Base-by-base conservation (phyloP, 2,888 invertebrate species). In the Nomada flava region DNA sequence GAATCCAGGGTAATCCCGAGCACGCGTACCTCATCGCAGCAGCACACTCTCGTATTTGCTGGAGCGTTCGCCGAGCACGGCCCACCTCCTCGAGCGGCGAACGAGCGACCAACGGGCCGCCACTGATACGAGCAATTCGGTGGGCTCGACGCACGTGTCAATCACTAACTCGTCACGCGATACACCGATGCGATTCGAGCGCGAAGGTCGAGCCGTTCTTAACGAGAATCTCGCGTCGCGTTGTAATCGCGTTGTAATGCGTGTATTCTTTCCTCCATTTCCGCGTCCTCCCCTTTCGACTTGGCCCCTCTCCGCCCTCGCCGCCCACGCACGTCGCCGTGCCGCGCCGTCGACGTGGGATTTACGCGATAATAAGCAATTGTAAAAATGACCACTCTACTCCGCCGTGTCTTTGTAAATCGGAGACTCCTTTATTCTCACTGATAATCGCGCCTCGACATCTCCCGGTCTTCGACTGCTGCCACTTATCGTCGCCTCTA, bases 71-170 rank as follows among this genome's bases (percentile, higher is more conserved):
- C 47, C 11, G 47, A 15, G 36, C n/a, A 18, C 36, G 11, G 29
- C 52, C 52, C 47, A 9, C 44, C 70, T 59, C 23, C 53, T 3
- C 20, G 23, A 2, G 11, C 44, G 29, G 26, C 64, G 69, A 65
- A 60, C 60, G 57, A 0, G 11, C 44, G 44, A 36, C 53, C 64
- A 65, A 60, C 60, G 57, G 44, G 23, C 59, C 13, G 2, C 11
- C 80, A 72, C 11, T 67, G 87, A 89, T 84, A 85, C 82, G 69
- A 15, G 59, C 52, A 52, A 72, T 53, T 20, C 77, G 53, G 85
- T 84, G 88, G 89, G 88, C 90, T 89, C 89, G 90, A 78, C 87
- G 86, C 91, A 91, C 90, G 90, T 90, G 87, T 79, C 86, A 79
- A 89, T 90, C 91, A 91, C 84, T 83, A 83, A 47, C 76, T 84